Evolutionary conservation across 2,888 invertebrate species (phyloP).

Genomic region (Lacanobia wlatinum): DNA sequence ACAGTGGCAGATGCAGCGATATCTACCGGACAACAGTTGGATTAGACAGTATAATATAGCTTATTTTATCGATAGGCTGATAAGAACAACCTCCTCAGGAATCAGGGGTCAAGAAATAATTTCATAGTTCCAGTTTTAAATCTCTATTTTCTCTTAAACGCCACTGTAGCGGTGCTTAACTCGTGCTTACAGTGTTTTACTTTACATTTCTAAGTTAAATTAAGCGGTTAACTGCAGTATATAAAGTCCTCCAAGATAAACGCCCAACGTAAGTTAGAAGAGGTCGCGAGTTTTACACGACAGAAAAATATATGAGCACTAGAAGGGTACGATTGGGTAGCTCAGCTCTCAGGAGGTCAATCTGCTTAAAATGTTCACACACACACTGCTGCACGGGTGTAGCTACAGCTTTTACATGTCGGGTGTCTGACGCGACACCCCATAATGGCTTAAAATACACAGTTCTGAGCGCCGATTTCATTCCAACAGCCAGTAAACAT

Average conservation of each 20-base stretch:
- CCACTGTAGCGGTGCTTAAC: constrained; percentile 46
- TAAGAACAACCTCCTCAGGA: too few species aligned
- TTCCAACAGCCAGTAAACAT: too few species aligned
- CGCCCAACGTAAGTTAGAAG: constrained; percentile 27
- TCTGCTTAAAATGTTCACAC: neutral
- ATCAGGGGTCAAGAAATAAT: neutral
- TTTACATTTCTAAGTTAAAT: constrained; percentile 76
- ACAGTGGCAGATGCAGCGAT: too few species aligned
- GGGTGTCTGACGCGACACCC: too few species aligned
- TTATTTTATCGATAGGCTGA: too few species aligned
- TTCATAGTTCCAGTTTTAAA: neutral
- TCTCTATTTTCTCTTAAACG: constrained; percentile 14
- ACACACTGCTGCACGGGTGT: neutral
- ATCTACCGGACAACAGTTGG: too few species aligned
- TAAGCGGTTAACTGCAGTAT: constrained; percentile 76
- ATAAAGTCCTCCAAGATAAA: constrained; percentile 64
- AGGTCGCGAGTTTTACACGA: constrained; percentile 16
- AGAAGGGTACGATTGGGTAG: neutral
- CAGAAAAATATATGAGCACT: neutral
- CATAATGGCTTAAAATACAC: too few species aligned
- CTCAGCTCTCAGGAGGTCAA: neutral
- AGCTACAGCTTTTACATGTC: too few species aligned
- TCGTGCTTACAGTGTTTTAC: constrained; percentile 64
- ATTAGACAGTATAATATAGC: too few species aligned
- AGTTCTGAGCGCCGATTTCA: too few species aligned